Evolutionary conservation across 92 coral and sea anemone species (phyloP).

Genomic region (Pocillopora grandis): DNA sequence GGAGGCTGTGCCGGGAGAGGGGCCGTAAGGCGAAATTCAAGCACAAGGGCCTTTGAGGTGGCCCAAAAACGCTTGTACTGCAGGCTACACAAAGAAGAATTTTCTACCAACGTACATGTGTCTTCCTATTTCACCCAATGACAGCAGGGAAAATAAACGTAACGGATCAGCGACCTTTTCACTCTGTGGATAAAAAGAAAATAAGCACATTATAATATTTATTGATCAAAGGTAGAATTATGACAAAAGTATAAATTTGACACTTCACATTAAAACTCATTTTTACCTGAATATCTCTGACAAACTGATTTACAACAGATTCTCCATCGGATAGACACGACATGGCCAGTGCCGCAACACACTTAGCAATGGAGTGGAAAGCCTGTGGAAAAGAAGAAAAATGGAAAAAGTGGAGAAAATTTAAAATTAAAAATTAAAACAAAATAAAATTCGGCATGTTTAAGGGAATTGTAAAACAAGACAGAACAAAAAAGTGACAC

Average conservation of each 20-base stretch:
- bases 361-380: conserved; percentile 94
- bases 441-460: too few species aligned
- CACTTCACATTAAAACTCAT: not conserved
- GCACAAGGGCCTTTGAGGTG: too few species aligned
- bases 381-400: conserved; percentile 56
- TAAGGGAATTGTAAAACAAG: too few species aligned
- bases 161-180: conserved; percentile 85
- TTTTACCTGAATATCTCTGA: conserved; percentile 86
- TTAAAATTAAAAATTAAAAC: not conserved
- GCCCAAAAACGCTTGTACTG: not conserved
- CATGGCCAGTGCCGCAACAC: conserved; percentile 92
- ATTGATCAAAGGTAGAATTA: too few species aligned
- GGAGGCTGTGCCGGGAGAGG: too few species aligned
- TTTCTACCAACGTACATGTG: conserved; percentile 64
- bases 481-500: too few species aligned
- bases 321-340: conserved; percentile 87
- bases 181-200: conserved; percentile 50
- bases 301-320: conserved; percentile 87
- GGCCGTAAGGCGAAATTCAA: too few species aligned
- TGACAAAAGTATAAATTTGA: not conserved
- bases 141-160: conserved; percentile 85
- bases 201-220: too few species aligned
- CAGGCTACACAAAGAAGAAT: not conserved
- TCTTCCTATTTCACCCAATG: conserved; percentile 98
- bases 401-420: not conserved